Base-by-base conservation (phyloP, 2,888 invertebrate species). In the Chirona hameri region DNA sequence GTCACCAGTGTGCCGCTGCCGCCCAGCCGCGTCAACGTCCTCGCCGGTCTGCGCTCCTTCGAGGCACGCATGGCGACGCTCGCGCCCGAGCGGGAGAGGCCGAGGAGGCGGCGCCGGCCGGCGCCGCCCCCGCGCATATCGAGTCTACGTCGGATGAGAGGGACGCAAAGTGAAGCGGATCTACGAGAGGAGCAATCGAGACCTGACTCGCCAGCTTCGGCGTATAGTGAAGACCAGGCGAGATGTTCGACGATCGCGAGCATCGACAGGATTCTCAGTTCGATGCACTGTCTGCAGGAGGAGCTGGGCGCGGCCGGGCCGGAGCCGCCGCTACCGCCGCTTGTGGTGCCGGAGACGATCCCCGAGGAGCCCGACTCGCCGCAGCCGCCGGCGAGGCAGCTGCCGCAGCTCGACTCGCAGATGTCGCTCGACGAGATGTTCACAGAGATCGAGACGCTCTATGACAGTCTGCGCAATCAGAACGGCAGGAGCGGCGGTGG, bases 361-460 rank as follows among this genome's bases (percentile, higher is more conserved):
- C 29, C 31, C 2, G 72, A 72, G 18, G 72, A 72, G 72, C 15
- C 31, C 3, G 31, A 72, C 31, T 31, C 72, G 31, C 72, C 29
- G 72, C 72, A 27, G 31, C 72, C 72, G 65, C 65, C 24, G 24
- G 27, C 31, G 31, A 29, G 31, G 10, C 72, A n/a, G 31, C 31
- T 52, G 52, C 52, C 72, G 31, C 29, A 18, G 46, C 76, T 27
- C 46, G 46, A 76, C 46, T 12, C 39, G 9, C 76, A 76, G 46
- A 76, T 76, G 76, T 76, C 76, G 76, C 76, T 76, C 76, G 76
- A 76, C 21, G 76, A 76, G 9, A 76, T 76, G 76, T 76, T 76
- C 76, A 7, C 76, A 0, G 76, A 76, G 46, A 76, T 76, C 39
- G 76, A 76, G 76, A 76, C 24, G 21, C 76, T 76, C 9, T 76